Evolutionary conservation across 2,888 invertebrate species (phyloP).

Genomic region (Phengaris alcon): DNA sequence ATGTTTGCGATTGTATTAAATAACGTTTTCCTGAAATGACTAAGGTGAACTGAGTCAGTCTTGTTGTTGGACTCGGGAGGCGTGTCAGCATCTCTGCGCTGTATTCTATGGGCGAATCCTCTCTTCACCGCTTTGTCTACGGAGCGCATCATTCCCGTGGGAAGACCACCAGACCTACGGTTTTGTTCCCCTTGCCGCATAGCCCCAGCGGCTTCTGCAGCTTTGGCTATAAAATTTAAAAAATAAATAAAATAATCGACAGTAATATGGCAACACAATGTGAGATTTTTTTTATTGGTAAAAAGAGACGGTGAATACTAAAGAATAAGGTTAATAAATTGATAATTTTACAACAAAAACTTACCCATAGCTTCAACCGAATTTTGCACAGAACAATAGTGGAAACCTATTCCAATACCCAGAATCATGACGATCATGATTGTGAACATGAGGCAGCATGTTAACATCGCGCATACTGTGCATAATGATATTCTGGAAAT

Average conservation of each 20-base stretch:
- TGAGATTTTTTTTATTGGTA: background rate
- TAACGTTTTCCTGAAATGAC: background rate
- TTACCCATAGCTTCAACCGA: constrained; percentile 61
- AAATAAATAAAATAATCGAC: background rate
- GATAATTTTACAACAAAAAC: constrained; percentile 8
- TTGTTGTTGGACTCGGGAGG: constrained; percentile 42
- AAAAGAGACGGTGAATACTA: too few relatives aligned
- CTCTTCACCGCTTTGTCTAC: constrained; percentile 51
- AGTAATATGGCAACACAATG: background rate
- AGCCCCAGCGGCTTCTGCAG: constrained; percentile 52
- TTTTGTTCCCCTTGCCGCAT: constrained; percentile 45
- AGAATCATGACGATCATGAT: constrained; percentile 56
- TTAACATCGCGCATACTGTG: constrained; percentile 65
- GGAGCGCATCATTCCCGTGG: constrained; percentile 50
- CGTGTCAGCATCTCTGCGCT: constrained; percentile 48
- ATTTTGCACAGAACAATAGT: constrained; percentile 64
- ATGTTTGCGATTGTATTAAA: constrained; percentile 7
- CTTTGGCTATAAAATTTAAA: constrained; percentile 46
- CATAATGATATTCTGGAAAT: constrained; percentile 63
- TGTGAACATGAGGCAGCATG: constrained; percentile 62
- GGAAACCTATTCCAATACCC: constrained; percentile 68
- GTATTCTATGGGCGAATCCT: constrained; percentile 51
- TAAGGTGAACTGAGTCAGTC: background rate
- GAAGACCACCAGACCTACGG: constrained; percentile 23
- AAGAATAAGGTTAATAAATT: background rate